phyloP scores from a whole-genome alignment of 30 jellyfish, hydroid and myxozoan species.

The Chironex yamaguchii region DNA sequence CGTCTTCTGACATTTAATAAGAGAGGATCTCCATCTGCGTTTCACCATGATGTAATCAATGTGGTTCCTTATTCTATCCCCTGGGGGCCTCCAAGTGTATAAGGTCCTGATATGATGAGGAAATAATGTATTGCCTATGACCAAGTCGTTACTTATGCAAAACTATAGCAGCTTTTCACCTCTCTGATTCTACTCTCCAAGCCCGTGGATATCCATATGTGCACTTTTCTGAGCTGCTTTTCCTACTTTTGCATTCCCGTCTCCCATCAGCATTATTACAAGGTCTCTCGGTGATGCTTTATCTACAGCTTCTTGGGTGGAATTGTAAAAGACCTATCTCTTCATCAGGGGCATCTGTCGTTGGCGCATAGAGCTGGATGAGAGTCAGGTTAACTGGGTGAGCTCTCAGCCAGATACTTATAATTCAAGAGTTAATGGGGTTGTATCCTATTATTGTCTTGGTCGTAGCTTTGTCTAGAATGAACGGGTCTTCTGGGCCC shows the following conservation, averaged over 20 bases:
- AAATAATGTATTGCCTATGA: conserved; percentile 16
- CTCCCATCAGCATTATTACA: conserved; percentile 3
- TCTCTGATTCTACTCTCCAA: background rate
- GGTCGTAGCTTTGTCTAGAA: too few relatives aligned
- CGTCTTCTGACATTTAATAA: background rate
- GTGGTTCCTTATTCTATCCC: conserved; percentile 22
- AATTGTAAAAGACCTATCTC: too few relatives aligned
- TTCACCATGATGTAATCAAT: conserved; percentile 4
- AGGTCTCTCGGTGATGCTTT: conserved; percentile 5
- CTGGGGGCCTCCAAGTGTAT: conserved; percentile 9
- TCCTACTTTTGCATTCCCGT: conserved; percentile 1
- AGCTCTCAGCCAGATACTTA: too few relatives aligned
- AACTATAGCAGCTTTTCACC: conserved; percentile 40
- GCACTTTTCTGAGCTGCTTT: background rate
- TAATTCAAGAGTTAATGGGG: too few relatives aligned
- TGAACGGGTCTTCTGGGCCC: too few relatives aligned
- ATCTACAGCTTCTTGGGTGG: too few relatives aligned
- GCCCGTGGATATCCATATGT: background rate
- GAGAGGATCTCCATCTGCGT: conserved; percentile 5
- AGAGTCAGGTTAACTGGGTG: too few relatives aligned
- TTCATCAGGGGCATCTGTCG: too few relatives aligned
- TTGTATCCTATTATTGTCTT: too few relatives aligned
- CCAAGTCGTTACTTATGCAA: conserved; percentile 1
- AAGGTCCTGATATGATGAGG: conserved; percentile 4
- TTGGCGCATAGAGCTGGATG: too few relatives aligned